These are phyloP conservation scores for Cataglyphis livida DNA, from an alignment of 2,888 invertebrate species.

Conservation along the genomic window DNA sequence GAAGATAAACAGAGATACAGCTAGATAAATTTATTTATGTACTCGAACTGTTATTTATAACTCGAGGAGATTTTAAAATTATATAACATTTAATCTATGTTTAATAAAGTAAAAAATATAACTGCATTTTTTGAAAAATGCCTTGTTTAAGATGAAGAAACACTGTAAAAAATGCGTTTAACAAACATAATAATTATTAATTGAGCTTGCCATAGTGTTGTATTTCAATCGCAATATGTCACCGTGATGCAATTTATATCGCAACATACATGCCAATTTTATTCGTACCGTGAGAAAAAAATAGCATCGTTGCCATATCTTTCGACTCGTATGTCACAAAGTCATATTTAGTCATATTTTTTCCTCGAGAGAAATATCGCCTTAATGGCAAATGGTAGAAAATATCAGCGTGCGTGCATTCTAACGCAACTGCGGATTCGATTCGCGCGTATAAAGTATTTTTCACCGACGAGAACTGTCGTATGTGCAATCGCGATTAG, in stretches of 20 bases:
- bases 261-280: not conserved
- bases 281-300: not conserved
- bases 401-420: not conserved
- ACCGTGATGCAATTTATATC: not conserved
- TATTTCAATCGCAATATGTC: not conserved
- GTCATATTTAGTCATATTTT: constrained; percentile 1
- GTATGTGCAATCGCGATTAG: not conserved
- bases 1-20: not conserved
- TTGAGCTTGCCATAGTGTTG: not conserved
- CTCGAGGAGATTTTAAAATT: not conserved
- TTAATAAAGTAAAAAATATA: not conserved
- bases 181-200: not conserved
- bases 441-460: constrained; percentile 8
- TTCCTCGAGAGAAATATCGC: not conserved
- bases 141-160: not conserved
- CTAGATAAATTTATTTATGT: not conserved
- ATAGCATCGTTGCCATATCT: constrained; percentile 12
- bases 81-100: not conserved
- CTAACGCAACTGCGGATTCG: not conserved
- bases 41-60: too few relatives aligned
- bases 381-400: constrained; percentile 8
- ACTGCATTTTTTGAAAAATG: not conserved
- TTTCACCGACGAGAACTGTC: not conserved
- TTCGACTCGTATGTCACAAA: constrained; percentile 17
- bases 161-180: not conserved